Evolutionary conservation across 2,888 invertebrate genomes (phyloP).

Genomic region (Andrena camellia): DNA sequence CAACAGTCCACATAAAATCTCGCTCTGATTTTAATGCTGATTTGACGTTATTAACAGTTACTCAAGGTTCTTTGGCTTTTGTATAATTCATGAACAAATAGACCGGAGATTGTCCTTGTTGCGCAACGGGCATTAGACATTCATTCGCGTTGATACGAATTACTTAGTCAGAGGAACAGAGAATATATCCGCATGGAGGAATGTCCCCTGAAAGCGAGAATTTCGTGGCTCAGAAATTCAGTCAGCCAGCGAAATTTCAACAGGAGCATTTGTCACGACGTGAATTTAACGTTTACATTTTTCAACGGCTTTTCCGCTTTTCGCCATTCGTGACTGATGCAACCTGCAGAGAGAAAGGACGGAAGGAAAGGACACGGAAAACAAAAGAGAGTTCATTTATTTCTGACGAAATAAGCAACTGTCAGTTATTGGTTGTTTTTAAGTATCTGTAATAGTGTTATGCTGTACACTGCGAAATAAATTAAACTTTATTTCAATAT

Average conservation of each 20-base stretch:
- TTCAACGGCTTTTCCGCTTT: background rate
- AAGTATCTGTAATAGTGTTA: background rate
- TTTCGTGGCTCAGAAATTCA: conserved; percentile 11
- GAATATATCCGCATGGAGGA: background rate
- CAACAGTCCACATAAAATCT: background rate
- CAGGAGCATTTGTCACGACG: conserved; percentile 20
- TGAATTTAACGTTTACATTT: conserved; percentile 17
- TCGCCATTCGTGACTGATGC: background rate
- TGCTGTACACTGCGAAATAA: background rate
- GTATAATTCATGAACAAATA: background rate
- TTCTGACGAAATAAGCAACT: background rate
- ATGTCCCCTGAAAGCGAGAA: background rate
- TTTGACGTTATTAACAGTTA: background rate
- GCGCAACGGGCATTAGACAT: conserved; percentile 13
- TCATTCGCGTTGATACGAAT: conserved; percentile 7
- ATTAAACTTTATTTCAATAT: background rate
- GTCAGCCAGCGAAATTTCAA: background rate
- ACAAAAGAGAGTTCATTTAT: background rate
- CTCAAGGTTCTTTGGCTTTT: background rate
- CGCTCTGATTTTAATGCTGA: background rate
- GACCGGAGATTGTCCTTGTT: background rate
- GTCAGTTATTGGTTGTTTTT: background rate
- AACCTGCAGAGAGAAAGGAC: background rate
- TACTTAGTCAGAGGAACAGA: background rate
- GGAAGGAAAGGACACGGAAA: background rate